Percentiles rank a stretch among this genome's conserved stretches.
These are phyloP conservation scores for Hemiprocne comata DNA, from an alignment of 2,113 vertebrate genomes.

Conservation along the genomic window DNA sequence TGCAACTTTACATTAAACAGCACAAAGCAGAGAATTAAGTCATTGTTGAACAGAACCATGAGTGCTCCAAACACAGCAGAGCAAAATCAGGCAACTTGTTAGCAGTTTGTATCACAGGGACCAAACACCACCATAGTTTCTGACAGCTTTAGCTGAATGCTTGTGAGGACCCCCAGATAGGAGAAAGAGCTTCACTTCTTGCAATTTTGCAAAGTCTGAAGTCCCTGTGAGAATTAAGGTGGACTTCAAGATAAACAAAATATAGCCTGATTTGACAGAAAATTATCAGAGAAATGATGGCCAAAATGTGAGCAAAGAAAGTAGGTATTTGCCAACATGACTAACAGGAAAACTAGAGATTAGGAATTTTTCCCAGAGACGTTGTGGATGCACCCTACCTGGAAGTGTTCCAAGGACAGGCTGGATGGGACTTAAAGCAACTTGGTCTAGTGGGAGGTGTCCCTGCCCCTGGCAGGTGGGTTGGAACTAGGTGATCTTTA, in stretches of 20 bases:
- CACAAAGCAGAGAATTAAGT: not conserved
- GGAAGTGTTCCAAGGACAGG: too few species aligned
- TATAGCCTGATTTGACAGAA: not conserved
- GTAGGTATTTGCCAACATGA: not conserved
- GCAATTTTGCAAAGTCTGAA: not conserved
- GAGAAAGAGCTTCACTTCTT: not conserved
- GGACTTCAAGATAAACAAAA: constrained; percentile 1
- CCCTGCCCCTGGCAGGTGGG: too few species aligned
- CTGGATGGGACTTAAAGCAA: too few species aligned
- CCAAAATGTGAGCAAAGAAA: not conserved
- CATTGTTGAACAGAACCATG: not conserved
- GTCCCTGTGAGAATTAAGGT: not conserved
- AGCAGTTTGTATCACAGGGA: not conserved
- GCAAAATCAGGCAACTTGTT: not conserved
- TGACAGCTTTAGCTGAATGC: not conserved
- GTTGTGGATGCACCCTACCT: too few species aligned
- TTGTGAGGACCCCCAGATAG: not conserved
- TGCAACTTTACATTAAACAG: constrained; percentile 8
- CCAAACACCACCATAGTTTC: not conserved
- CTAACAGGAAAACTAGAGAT: not conserved
- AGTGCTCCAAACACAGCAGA: not conserved
- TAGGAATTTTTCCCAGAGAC: not conserved
- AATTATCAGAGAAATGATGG: not conserved
- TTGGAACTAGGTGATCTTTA: too few species aligned
- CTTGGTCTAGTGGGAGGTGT: too few species aligned